Evolutionary conservation across 2,797 vertebrate species (phyloP).

Genomic region (Acestrorhynchus altus): DNA sequence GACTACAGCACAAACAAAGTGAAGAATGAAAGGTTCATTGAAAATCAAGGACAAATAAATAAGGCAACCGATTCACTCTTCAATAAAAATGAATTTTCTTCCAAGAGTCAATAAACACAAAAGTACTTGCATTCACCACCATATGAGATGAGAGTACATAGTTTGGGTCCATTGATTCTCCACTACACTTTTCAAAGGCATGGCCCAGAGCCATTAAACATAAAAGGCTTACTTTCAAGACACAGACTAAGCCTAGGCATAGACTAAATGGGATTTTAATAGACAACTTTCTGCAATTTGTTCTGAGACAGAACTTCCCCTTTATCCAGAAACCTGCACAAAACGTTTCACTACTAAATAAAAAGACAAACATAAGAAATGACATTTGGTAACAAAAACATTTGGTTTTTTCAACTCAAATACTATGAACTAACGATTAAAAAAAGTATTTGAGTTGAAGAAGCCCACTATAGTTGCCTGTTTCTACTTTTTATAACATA

Average conservation of each 20-base stretch:
- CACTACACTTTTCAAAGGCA: slow-evolving; percentile 29
- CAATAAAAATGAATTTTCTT: not conserved
- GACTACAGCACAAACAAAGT: not conserved
- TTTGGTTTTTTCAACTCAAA: too few species aligned
- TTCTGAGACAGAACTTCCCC: not conserved
- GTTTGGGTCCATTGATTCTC: slow-evolving; percentile 31
- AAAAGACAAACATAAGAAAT: too few species aligned
- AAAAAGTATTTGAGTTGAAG: too few species aligned
- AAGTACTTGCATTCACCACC: not conserved
- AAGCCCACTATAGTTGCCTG: too few species aligned
- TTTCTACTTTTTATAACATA: too few species aligned
- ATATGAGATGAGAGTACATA: not conserved
- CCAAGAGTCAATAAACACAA: not conserved
- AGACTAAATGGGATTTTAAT: not conserved
- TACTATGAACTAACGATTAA: too few species aligned
- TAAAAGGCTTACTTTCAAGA: slow-evolving; percentile 4
- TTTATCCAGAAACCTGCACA: not conserved
- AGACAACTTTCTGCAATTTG: not conserved
- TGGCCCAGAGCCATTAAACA: slow-evolving; percentile 15
- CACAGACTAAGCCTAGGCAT: not conserved
- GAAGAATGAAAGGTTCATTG: not conserved
- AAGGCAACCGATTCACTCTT: not conserved
- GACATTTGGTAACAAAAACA: too few species aligned
- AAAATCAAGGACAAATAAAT: not conserved
- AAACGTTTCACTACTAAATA: not conserved